Base-by-base conservation (phyloP, 2,888 invertebrate genomes). In the Thymelicus sylvestris region DNA sequence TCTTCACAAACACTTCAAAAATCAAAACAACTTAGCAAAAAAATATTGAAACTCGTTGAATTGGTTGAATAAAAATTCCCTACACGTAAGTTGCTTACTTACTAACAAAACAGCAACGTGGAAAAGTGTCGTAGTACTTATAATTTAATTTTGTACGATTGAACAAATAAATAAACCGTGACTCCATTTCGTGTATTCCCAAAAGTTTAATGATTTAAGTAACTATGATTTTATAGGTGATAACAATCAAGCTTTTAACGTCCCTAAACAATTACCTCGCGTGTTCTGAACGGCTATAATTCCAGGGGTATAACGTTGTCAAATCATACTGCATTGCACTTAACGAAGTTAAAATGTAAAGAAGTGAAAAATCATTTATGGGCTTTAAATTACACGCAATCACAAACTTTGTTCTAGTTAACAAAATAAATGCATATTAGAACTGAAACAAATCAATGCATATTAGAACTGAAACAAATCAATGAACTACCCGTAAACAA, bases 171-270 rank as follows among this genome's bases (percentile, higher is more conserved):
- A 52, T 8, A 52, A 15, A 19, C 4, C 15, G 13, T 13, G 44
- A 12, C 44, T 31, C 12, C 57, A 13, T 12, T 31, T 13, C 12
- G 13, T 24, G 31, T 62, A 62, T 62, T 62, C 44, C 67, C 52
- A 7, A 55, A 52, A 62, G 1, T 38, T 63, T 50, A 13, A 44
- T 10, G 12, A 38, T 60, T 52, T 44, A 41, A 31, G 12, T 68
- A 63, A 68, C 68, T 38, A 44, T 62, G 68, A 62, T 47, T 68
- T 67, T 15, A 61, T 52, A 61, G 44, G 8, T 47, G 68, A 68
- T 68, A 55, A 68, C 68, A 52, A 68, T 62, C 68, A 55, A 67
- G 62, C 55, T 55, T 55, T 68, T 62, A 68, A 12, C 48, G 38
- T 61, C 62, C 62, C 38, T 19, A 44, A 41, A 15, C 50, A 52